phyloP scores from a whole-genome alignment of 2,113 vertebrate genomes.

The Raphicerus campestris region DNA sequence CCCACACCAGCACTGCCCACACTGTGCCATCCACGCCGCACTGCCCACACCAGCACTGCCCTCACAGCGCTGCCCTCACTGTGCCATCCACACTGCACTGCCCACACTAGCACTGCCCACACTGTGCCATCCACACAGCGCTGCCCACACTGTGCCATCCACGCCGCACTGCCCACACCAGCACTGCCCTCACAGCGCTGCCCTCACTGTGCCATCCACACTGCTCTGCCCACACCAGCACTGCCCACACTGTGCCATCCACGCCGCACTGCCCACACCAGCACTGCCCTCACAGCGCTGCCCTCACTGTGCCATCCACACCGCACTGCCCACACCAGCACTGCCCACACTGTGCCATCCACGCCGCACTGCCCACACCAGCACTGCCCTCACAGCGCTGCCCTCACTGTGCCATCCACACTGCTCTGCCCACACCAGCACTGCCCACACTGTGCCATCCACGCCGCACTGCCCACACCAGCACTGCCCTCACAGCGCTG shows the following conservation, averaged over 20 bases:
- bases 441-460: too few relatives aligned
- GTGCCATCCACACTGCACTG: not conserved
- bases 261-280: not conserved
- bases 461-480: fast-evolving
- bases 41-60: not conserved
- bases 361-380: fast-evolving
- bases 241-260: too few relatives aligned
- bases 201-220: fast-evolving
- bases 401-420: too few relatives aligned
- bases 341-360: fast-evolving
- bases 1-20: too few relatives aligned
- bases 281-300: too few relatives aligned
- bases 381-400: not conserved
- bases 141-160: not conserved
- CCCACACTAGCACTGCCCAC: not conserved
- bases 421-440: too few relatives aligned
- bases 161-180: fast-evolving
- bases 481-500: fast-evolving
- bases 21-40: too few relatives aligned
- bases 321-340: fast-evolving
- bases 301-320: too few relatives aligned
- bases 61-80: too few relatives aligned
- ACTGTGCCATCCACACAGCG: not conserved
- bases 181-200: too few relatives aligned
- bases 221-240: too few relatives aligned